phyloP scores from a whole-genome alignment of 2,113 vertebrate genomes.

The Panthera leo region DNA sequence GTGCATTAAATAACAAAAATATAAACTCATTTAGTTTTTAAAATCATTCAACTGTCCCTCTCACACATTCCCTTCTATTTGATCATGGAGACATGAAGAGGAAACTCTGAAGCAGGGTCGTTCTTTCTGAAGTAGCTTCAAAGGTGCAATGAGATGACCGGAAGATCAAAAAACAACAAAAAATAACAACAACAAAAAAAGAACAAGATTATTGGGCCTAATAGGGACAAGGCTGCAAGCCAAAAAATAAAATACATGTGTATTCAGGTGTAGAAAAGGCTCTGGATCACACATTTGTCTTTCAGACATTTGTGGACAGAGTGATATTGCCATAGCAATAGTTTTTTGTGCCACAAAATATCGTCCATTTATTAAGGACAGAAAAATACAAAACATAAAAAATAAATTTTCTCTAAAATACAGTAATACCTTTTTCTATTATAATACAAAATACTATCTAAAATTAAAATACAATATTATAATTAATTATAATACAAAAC shows the following conservation, averaged over 20 bases:
- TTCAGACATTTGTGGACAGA: background rate
- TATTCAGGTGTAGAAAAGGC: background rate
- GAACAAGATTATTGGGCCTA: background rate
- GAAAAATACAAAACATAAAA: slow-evolving; percentile 30
- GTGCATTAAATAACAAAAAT: slow-evolving; percentile 28
- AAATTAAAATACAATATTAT: background rate
- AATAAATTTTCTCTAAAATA: slow-evolving; percentile 48
- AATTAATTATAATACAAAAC: slow-evolving; percentile 8
- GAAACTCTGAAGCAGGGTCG: background rate
- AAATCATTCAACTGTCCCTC: slow-evolving; percentile 2
- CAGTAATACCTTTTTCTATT: background rate
- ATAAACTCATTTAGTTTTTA: slow-evolving; percentile 29
- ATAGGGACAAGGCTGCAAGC: background rate
- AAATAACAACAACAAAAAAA: background rate
- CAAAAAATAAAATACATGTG: slow-evolving; percentile 1
- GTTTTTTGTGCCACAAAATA: slow-evolving; percentile 20
- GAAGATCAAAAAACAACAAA: background rate
- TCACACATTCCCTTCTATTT: background rate
- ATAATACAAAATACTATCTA: slow-evolving; percentile 21
- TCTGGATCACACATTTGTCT: background rate
- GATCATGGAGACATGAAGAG: background rate
- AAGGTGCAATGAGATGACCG: background rate
- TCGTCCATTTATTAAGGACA: background rate
- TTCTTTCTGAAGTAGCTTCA: slow-evolving; percentile 37
- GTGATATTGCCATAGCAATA: background rate